A percentile compares a stretch with the other conserved stretches of the same genome.
Evolutionary conservation across 2,888 invertebrate species (phyloP).

Genomic region (Sepioteuthis lessoniana): DNA sequence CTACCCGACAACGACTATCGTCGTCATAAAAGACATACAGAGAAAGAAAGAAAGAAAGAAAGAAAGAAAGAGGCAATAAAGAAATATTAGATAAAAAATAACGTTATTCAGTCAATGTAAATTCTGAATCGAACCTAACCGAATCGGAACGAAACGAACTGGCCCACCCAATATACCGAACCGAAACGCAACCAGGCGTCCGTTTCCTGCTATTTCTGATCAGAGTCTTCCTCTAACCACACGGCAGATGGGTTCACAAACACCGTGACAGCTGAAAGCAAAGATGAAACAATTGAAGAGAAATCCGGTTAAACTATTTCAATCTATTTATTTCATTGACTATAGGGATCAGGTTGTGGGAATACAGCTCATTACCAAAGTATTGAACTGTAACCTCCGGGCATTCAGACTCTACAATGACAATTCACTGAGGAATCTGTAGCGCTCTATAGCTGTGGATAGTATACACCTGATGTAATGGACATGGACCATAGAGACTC

Average conservation of each 20-base stretch:
- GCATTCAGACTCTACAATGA: neutral
- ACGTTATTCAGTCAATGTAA: neutral
- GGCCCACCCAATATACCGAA: neutral
- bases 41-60: no score
- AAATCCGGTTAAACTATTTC: slow-evolving; percentile 9
- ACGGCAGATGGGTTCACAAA: neutral
- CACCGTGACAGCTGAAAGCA: neutral
- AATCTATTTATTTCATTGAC: slow-evolving; percentile 1
- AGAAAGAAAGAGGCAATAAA: no score
- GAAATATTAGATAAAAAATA: neutral
- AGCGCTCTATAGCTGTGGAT: neutral
- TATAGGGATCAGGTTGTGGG: neutral
- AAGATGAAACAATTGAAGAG: slow-evolving; percentile 21
- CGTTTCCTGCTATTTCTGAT: neutral
- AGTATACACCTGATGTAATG: neutral
- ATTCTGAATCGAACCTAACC: neutral
- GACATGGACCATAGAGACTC: no score
- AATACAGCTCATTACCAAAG: neutral
- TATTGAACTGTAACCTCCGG: neutral
- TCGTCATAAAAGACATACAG: neutral
- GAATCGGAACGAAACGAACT: slow-evolving; percentile 2
- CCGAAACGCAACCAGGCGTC: slow-evolving; percentile 2
- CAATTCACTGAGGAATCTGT: neutral
- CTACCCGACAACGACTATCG: neutral
- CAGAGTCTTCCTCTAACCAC: neutral